A percentile compares a stretch with the other conserved stretches of the same genome.
These are phyloP conservation scores for Blastobasis lacticolella DNA, from an alignment of 2,888 invertebrate genomes.

Conservation along the genomic window DNA sequence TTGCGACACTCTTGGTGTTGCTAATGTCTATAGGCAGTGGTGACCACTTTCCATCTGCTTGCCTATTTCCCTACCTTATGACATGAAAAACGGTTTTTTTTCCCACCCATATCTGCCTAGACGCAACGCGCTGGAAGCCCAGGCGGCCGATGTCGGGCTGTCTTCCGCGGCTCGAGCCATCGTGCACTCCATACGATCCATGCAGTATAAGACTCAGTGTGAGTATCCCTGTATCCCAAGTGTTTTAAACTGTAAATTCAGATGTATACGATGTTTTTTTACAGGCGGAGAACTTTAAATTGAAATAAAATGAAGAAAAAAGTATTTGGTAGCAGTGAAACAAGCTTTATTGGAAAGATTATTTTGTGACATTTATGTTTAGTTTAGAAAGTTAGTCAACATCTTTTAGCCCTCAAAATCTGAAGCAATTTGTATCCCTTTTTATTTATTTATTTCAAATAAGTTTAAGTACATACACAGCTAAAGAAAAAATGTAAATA, in stretches of 20 bases:
- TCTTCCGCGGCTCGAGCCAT: slow-evolving; percentile 53
- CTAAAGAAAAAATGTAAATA: too few relatives aligned
- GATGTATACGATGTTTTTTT: not conserved
- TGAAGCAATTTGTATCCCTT: too few relatives aligned
- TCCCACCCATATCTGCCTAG: too few relatives aligned
- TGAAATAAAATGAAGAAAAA: not conserved
- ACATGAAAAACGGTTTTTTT: too few relatives aligned
- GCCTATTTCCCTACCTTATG: too few relatives aligned
- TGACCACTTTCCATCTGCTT: too few relatives aligned
- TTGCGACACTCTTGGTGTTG: too few relatives aligned
- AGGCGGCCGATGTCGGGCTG: slow-evolving; percentile 35
- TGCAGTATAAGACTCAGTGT: slow-evolving; percentile 53
- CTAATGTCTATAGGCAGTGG: too few relatives aligned
- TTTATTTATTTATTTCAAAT: too few relatives aligned
- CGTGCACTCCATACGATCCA: slow-evolving; percentile 51
- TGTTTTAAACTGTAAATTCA: not conserved
- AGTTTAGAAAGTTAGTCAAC: too few relatives aligned
- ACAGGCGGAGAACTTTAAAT: not conserved
- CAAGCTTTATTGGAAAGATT: not conserved
- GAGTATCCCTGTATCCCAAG: slow-evolving; percentile 18
- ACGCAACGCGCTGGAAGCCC: not conserved
- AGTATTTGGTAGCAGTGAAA: not conserved
- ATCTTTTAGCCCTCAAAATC: too few relatives aligned
- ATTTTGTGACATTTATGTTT: not conserved
- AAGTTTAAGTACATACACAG: too few relatives aligned